Conservation (phyloP, 1,140 invertebrate species). For the Dreissena rostriformis region DNA sequence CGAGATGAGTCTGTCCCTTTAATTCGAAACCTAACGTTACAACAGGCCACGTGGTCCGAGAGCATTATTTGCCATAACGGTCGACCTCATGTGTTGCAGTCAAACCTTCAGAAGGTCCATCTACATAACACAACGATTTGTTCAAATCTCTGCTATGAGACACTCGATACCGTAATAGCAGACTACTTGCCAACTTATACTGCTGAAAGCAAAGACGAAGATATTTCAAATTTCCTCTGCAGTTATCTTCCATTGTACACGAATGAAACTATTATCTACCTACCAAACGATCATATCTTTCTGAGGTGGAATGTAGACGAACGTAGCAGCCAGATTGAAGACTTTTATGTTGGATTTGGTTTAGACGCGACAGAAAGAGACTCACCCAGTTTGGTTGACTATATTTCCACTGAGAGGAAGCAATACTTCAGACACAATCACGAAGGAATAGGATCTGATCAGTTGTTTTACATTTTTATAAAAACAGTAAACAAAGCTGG, state of each 20-base stretch:
- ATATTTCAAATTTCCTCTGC: conserved; percentile 27
- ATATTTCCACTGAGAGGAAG: conserved; percentile 36
- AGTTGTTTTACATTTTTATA: conserved; percentile 61
- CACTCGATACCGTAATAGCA: neutral
- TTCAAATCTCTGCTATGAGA: neutral
- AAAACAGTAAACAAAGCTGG: conserved; percentile 62
- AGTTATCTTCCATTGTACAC: neutral
- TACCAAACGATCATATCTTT: conserved; percentile 53
- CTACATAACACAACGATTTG: conserved; percentile 33
- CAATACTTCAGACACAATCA: conserved; percentile 45
- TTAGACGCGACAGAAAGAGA: neutral
- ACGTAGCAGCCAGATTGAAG: conserved; percentile 49
- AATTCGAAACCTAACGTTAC: conserved; percentile 41
- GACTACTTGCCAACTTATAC: conserved; percentile 11
- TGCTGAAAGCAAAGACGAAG: conserved; percentile 23
- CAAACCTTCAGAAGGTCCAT: conserved; percentile 41
- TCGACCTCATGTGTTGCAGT: conserved; percentile 50
- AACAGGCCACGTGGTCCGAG: conserved; percentile 33
- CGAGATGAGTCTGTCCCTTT: conserved; percentile 42
- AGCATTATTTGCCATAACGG: conserved; percentile 37
- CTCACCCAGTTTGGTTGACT: conserved; percentile 35
- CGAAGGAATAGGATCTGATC: conserved; percentile 53
- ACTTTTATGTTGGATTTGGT: conserved; percentile 52
- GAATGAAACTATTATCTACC: conserved; percentile 46
- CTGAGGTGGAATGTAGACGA: conserved; percentile 50